Base-by-base conservation (phyloP, 2,888 invertebrate genomes). In the Eurytoma californica region DNA sequence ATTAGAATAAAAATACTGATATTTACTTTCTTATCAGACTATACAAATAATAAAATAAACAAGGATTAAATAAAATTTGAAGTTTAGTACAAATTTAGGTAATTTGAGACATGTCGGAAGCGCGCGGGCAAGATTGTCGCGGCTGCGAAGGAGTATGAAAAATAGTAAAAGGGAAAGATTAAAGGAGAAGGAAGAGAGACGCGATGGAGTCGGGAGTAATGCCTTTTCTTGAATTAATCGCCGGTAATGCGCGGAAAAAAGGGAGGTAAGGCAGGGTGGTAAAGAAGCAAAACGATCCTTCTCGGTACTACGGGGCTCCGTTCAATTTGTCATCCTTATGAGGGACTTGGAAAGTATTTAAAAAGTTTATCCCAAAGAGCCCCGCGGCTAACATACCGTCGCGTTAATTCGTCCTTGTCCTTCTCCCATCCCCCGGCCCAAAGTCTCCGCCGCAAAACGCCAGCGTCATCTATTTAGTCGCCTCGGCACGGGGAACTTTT, bases 341-440 rank as follows among this genome's bases (percentile, higher is more conserved):
- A 83, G 86, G 83, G 86, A 88, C 86, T 88, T 88, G 82, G 84
- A 86, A 89, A 89, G 89, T 88, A 90, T 90, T 90, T 89, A 90
- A 89, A 90, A 90, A 90, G 89, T 90, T 89, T 76, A 84, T 80
- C 82, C 24, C 82, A 76, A 80, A 82, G 82, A 83, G 83, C 84
- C 86, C 82, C 84, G 80, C 84, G 84, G 86, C 81, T 60, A 73
- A 75, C 78, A 76, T 67, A 78, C 78, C 72, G 61, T 76, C 60
- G 70, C 57, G 80, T 80, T 84, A 83, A 83, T 83, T 84, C 82
- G 79, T 82, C 80, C 80, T 80, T 83, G 83, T 84, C 83, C 83
- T 83, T 84, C 79, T 51, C 51, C 51, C 57, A 28, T 13, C 65
- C 30, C 51, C 53, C 39, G 13, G 24, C 72, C 47, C 49, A 7